Evolutionary conservation across 2,797 vertebrate genomes (phyloP).

Genomic region (Aplochiton taeniatus): DNA sequence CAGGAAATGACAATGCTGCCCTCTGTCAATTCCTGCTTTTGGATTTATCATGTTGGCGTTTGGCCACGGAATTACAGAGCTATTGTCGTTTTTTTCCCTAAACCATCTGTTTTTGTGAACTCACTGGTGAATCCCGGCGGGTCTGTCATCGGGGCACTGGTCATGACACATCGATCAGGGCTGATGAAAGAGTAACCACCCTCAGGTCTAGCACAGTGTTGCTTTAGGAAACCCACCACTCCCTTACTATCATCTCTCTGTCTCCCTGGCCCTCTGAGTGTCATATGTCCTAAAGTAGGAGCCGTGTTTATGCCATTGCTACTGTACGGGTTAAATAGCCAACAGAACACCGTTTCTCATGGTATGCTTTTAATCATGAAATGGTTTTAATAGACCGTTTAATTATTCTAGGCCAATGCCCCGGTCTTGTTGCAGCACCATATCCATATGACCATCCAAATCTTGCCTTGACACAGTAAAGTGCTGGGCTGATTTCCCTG

Average conservation of each 20-base stretch:
- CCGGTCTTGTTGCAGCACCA: not conserved
- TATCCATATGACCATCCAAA: not conserved
- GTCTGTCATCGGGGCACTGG: slow-evolving; percentile 31
- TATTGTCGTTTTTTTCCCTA: slow-evolving; percentile 57
- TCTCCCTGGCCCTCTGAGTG: not conserved
- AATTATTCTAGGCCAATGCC: not conserved
- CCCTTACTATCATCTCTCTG: slow-evolving; percentile 7
- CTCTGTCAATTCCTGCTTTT: slow-evolving; percentile 66
- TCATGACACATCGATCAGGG: slow-evolving; percentile 44
- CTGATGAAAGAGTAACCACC: slow-evolving; percentile 53
- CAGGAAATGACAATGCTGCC: slow-evolving; percentile 68
- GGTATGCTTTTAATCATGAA: too few species aligned
- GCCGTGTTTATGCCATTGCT: not conserved
- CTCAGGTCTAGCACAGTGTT: slow-evolving; percentile 39
- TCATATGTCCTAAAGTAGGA: not conserved
- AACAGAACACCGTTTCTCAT: too few species aligned
- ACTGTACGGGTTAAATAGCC: not conserved
- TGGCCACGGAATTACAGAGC: slow-evolving; percentile 67
- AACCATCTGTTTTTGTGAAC: slow-evolving; percentile 47
- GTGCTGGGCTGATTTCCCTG: slow-evolving; percentile 20
- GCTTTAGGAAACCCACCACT: slow-evolving; percentile 51
- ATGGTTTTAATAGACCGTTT: too few species aligned
- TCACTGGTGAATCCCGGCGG: slow-evolving; percentile 44
- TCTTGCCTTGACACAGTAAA: slow-evolving; percentile 14
- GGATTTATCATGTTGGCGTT: slow-evolving; percentile 81